A percentile compares a stretch with the other conserved stretches of the same genome.
These are phyloP conservation scores for Drosophila parabipectinata DNA, from an alignment of 1,140 invertebrate species.

Conservation along the genomic window DNA sequence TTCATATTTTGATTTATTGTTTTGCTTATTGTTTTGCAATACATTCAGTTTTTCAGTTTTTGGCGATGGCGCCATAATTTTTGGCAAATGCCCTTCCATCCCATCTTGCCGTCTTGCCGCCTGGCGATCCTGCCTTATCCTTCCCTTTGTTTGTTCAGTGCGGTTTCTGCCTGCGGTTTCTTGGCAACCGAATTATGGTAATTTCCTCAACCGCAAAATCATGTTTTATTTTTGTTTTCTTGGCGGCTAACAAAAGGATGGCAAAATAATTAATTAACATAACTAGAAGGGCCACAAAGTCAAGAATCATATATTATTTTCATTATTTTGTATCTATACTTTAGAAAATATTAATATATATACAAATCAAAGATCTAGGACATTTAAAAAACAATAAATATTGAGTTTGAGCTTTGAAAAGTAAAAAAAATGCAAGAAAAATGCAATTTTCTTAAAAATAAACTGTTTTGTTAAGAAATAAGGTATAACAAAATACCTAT, in stretches of 20 bases:
- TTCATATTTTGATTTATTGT: constrained; percentile 82
- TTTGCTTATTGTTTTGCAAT: constrained; percentile 77
- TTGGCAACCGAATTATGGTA: constrained; percentile 37
- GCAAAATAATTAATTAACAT: constrained; percentile 4
- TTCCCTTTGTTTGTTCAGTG: constrained; percentile 23
- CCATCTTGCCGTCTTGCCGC: not conserved
- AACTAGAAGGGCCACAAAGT: not conserved
- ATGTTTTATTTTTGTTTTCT: constrained; percentile 7
- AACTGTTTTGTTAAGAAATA: too few relatives aligned
- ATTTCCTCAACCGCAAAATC: constrained; percentile 29
- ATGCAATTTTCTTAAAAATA: too few relatives aligned
- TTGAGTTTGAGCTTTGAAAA: too few relatives aligned
- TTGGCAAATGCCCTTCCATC: constrained; percentile 27
- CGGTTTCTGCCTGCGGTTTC: constrained; percentile 1
- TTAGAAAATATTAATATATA: too few relatives aligned
- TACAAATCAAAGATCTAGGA: too few relatives aligned
- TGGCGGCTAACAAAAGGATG: constrained; percentile 7
- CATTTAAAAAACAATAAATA: too few relatives aligned
- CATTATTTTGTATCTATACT: too few relatives aligned
- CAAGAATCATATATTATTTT: not conserved
- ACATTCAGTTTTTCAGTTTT: constrained; percentile 33
- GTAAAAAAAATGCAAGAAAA: too few relatives aligned
- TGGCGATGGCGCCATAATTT: constrained; percentile 34
- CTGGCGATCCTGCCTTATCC: constrained; percentile 17
- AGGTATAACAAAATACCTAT: too few relatives aligned